Evolutionary conservation across 2,797 vertebrate species (phyloP), one percentile per base, ranked within the genome.

Genomic region (Anisognathus igniventris): DNA sequence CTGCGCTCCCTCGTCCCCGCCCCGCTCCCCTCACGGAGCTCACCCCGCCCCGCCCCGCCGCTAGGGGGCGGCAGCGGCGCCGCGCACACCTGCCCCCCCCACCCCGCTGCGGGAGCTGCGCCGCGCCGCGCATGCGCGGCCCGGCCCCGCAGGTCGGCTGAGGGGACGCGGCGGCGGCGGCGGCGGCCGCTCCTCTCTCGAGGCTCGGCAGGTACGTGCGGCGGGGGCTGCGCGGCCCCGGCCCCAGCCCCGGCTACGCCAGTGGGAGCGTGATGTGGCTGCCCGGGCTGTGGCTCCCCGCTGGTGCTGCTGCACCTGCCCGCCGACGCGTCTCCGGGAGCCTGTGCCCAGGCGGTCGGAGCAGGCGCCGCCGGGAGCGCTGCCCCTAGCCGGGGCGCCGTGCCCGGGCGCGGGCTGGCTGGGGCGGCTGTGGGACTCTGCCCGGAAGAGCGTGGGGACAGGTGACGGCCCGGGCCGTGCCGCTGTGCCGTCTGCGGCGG

Each of bases 181-280:
- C 37, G 53, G 78, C 17, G 84, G 75, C 9, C 31, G 87, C 20
- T 54, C 16, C 16, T 73, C 50, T 68, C 12, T 21, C 42, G 31
- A 60, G 61, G 84, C 22, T 82, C 47, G 72, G 88, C 80, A 86
- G 93, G 93, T 93, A 81, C 35, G 90, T 79, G 68, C 2, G 76
- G n/a, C 54, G n/a, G 54, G 54, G 22, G n/a, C 54, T 56, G n/a
- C n/a, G 54, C n/a, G 22, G 54, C 54, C 22, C 54, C 22, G 22
- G n/a, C 54, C 54, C 14, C 21, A 9, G 31, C 20, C 20, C 27
- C 51, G 51, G 53, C 53, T 23, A 14, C 21, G n/a, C 33, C 2
- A 14, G 37, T 3, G 18, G 57, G 14, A 50, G 10, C 37, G 23
- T n/a, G 20, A 19, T 21, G 7, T 5, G 21, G 23, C 23, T 15